Evolutionary conservation across 2,113 vertebrate species (phyloP).

Genomic region (Eolophus roseicapilla): DNA sequence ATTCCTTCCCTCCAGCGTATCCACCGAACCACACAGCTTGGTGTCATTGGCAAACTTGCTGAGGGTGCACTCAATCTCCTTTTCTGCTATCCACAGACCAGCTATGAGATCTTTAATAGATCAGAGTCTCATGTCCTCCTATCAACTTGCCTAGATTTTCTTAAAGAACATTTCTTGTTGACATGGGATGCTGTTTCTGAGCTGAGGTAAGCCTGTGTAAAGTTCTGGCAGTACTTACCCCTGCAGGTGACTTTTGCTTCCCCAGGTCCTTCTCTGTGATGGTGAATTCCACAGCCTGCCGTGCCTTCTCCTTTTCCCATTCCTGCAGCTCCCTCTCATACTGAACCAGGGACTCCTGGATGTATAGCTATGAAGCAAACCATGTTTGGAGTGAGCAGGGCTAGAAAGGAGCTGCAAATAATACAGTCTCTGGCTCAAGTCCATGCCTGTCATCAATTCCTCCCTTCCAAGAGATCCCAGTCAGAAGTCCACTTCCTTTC

Average conservation of each 20-base stretch:
- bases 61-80: neutral
- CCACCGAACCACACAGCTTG: no score
- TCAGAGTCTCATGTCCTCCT: neutral
- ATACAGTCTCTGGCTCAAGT: neutral
- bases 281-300: constrained; percentile 81
- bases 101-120: neutral
- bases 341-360: constrained; percentile 61
- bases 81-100: neutral
- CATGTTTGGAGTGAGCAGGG: neutral
- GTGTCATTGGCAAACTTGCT: no score
- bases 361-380: constrained; percentile 71
- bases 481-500: neutral
- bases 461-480: neutral
- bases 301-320: constrained; percentile 77
- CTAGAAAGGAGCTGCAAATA: neutral
- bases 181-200: neutral
- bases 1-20: no score
- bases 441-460: neutral
- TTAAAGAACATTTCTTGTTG: neutral
- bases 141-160: neutral
- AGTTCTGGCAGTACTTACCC: constrained; percentile 5
- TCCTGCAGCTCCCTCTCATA: constrained; percentile 72
- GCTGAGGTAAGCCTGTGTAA: neutral
- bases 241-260: neutral
- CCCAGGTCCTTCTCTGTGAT: constrained; percentile 77